Base-by-base conservation (phyloP, 2,888 invertebrate species). In the Heterodera filipjevi region DNA sequence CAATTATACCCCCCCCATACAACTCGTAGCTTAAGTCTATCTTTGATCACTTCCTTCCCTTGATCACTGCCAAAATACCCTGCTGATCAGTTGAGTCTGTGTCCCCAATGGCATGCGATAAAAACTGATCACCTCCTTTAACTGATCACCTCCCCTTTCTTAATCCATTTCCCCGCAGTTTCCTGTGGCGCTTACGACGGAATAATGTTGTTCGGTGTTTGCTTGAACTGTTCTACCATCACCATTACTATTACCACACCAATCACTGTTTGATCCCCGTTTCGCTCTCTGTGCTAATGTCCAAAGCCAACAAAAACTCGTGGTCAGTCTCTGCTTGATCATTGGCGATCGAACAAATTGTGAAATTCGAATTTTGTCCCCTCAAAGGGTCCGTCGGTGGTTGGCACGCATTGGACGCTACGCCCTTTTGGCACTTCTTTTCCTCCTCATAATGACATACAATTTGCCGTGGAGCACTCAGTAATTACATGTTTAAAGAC, bases 401-500 rank as follows among this genome's bases (percentile, higher is more conserved):
- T 53, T 75, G 75, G 16, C 53, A 53, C 46, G 46, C 16, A 30
- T 46, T 27, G n/a, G n/a, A 27, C 78, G 79, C 6, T 22, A 44
- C 22, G 33, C 79, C 14, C 22, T 79, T 22, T 59, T 68, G 64
- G n/a, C 49, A 33, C 32, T 78, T 27, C 59, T 79, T 10, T 79
- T 79, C n/a, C 59, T 79, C 27, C 32, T 79, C 66, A 70, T 35
- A n/a, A 49, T 78, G 27, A 79, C 79, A 0, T 79, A 66, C 39
- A 79, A 79, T 71, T 53, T 79, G 71, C 79, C 79, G 22, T 79
- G 79, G 79, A 39, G 49, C 66, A 72, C 66, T 22, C 73, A 73
- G 44, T 59, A 39, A 39, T 39, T 39, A 39, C 3, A 39, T 46
- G 22, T 22, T 49, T 16, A 71, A 71, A 30, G 30, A 49, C 22